Conservation (phyloP, 2,113 vertebrate genomes). For the Oxygymnocypris stewartii region DNA sequence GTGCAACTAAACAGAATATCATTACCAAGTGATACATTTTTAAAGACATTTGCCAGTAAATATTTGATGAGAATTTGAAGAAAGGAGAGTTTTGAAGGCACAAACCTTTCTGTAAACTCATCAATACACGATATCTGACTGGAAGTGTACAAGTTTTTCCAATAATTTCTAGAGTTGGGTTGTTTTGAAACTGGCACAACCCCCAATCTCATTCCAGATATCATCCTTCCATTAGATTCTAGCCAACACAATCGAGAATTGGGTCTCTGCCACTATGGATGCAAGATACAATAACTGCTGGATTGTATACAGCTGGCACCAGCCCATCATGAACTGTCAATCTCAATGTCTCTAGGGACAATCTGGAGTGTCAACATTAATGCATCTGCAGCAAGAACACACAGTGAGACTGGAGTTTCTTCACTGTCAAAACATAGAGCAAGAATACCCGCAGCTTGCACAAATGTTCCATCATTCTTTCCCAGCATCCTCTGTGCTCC, state of each 20-base stretch:
- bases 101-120: background rate
- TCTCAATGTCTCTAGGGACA: conserved; percentile 70
- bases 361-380: conserved; percentile 73
- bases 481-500: conserved; percentile 27
- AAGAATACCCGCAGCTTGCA: conserved; percentile 62
- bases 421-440: conserved; percentile 67
- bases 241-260: conserved; percentile 44
- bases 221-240: conserved; percentile 20
- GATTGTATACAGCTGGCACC: conserved; percentile 68
- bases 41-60: background rate
- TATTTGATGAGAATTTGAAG: background rate
- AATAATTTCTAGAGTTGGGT: background rate
- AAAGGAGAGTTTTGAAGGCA: background rate
- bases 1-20: background rate
- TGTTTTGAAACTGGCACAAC: background rate
- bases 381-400: conserved; percentile 73
- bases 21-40: background rate
- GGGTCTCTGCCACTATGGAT: conserved; percentile 60
- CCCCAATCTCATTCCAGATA: conserved; percentile 15
- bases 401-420: conserved; percentile 68
- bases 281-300: conserved; percentile 63
- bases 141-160: background rate
- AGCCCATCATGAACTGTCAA: conserved; percentile 70
- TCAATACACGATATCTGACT: background rate
- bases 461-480: conserved; percentile 41